These are phyloP conservation scores for Phataginus tricuspis DNA, from an alignment of 2,797 vertebrate genomes.

Conservation along the genomic window DNA sequence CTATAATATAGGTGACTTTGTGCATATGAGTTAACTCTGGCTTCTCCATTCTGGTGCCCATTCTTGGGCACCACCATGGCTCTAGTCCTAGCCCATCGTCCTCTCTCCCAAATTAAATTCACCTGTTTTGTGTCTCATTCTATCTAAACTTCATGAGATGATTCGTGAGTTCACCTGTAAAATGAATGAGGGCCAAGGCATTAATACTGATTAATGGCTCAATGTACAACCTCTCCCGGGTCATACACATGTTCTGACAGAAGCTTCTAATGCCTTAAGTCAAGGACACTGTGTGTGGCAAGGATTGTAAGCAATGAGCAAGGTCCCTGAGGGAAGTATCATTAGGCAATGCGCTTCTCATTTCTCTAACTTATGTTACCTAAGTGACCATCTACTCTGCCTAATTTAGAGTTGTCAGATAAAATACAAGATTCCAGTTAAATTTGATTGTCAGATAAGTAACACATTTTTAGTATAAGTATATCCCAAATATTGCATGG, in stretches of 20 bases:
- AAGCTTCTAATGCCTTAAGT: conserved; percentile 25
- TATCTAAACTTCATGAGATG: background rate
- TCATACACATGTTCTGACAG: background rate
- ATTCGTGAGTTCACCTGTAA: background rate
- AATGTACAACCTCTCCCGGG: background rate
- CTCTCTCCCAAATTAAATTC: conserved; percentile 36
- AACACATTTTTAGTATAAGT: background rate
- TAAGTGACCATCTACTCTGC: background rate
- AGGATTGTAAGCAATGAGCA: conserved; percentile 21
- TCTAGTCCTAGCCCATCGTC: background rate
- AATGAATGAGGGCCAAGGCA: background rate
- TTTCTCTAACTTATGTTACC: background rate
- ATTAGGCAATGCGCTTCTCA: background rate
- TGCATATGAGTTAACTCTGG: background rate
- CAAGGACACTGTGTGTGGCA: background rate
- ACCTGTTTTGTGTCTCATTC: conserved; percentile 4
- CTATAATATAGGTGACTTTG: background rate
- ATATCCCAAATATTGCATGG: conserved; percentile 8
- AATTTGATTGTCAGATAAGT: conserved; percentile 11
- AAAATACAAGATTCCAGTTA: background rate
- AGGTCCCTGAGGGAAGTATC: background rate
- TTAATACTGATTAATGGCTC: background rate
- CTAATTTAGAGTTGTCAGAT: conserved; percentile 25
- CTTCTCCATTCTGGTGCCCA: background rate
- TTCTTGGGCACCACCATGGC: background rate